Evolutionary conservation across 2,888 invertebrate genomes (phyloP).

Genomic region (Lapara coniferarum): DNA sequence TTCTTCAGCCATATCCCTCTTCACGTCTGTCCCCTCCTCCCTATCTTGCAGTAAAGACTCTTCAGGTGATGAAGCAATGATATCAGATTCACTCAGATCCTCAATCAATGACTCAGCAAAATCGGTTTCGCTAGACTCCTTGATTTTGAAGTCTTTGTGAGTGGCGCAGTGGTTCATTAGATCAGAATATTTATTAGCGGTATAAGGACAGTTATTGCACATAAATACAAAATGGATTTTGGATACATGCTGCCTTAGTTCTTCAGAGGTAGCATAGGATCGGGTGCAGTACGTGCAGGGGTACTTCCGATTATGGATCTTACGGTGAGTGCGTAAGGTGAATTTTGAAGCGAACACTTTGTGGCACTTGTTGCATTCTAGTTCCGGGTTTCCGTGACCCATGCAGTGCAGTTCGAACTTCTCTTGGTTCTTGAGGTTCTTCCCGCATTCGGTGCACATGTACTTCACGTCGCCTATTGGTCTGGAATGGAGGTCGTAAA

Average conservation of each 20-base stretch:
- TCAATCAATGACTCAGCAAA: constrained; percentile 44
- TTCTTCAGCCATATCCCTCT: constrained; percentile 35
- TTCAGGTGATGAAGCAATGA: constrained; percentile 35
- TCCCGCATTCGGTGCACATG: constrained; percentile 67
- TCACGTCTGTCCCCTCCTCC: constrained; percentile 27
- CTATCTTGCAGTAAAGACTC: constrained; percentile 10
- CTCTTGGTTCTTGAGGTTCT: constrained; percentile 61
- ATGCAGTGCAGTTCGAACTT: constrained; percentile 69
- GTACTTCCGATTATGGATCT: constrained; percentile 66
- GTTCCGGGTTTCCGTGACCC: constrained; percentile 74
- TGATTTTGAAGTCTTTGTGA: constrained; percentile 37
- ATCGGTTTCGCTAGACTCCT: constrained; percentile 44
- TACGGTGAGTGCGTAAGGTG: constrained; percentile 67
- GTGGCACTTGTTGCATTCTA: constrained; percentile 71
- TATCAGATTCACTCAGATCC: constrained; percentile 45
- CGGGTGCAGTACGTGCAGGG: constrained; percentile 61
- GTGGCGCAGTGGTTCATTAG: constrained; percentile 47
- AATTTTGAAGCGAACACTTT: constrained; percentile 78
- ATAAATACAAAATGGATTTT: constrained; percentile 57
- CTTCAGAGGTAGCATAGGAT: constrained; percentile 51
- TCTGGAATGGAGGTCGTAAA: constrained; percentile 27
- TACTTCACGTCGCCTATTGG: constrained; percentile 46
- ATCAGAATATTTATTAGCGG: constrained; percentile 44
- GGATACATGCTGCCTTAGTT: constrained; percentile 54
- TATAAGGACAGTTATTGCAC: constrained; percentile 57